These are phyloP conservation scores for pig (Sus scrofa) DNA, from an alignment of 2,113 vertebrate genomes.

Conservation along the genomic window DNA sequence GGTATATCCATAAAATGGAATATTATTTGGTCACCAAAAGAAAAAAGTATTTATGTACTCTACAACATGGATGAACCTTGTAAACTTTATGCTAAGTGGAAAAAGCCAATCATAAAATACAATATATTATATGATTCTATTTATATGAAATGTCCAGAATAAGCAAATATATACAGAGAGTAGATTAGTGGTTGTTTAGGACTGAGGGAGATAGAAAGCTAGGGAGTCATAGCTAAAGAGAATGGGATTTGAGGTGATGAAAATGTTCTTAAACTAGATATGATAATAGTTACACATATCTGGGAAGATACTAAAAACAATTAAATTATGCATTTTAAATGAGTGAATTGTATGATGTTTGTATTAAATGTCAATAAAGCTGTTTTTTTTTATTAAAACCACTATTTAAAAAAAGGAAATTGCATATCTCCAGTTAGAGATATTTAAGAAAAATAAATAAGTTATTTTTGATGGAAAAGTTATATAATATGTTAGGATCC, in stretches of 20 bases:
- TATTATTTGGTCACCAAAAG: background rate
- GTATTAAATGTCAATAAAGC: background rate
- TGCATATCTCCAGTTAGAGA: background rate
- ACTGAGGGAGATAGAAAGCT: too few relatives aligned
- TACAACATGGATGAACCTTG: background rate
- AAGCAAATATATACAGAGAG: background rate
- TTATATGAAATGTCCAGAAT: background rate
- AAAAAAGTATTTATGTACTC: background rate
- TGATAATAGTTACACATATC: background rate
- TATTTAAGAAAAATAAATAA: conserved; percentile 23
- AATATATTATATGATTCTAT: background rate
- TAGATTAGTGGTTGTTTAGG: background rate
- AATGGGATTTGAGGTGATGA: background rate
- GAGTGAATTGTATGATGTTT: background rate
- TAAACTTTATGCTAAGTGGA: background rate
- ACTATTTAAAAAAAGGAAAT: background rate
- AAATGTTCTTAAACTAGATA: background rate
- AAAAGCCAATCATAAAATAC: background rate
- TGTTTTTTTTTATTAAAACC: background rate
- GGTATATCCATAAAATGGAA: background rate
- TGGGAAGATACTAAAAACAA: background rate
- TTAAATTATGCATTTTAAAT: background rate
- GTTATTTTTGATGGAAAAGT: background rate
- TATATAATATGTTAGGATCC: background rate
- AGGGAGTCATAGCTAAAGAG: background rate